These are phyloP conservation scores for Lingula anatina DNA, from an alignment of 2,888 invertebrate species.

Conservation along the genomic window DNA sequence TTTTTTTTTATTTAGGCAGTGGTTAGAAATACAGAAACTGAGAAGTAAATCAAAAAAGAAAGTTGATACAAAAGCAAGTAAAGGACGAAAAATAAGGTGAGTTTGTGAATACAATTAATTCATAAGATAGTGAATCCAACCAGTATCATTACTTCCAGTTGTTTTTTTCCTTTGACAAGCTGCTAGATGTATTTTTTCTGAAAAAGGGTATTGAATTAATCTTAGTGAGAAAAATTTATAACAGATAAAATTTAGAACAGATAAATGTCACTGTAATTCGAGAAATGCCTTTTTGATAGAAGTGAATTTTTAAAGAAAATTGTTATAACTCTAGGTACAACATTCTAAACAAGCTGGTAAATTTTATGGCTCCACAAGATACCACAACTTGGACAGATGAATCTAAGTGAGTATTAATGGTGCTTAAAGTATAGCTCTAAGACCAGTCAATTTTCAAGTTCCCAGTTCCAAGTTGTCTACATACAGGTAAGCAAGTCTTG, in stretches of 20 bases:
- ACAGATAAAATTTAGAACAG: too few relatives aligned
- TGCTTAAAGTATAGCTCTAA: not conserved
- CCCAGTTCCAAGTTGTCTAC: too few relatives aligned
- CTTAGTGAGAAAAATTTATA: too few relatives aligned
- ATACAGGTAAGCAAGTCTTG: not conserved
- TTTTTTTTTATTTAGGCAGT: constrained; percentile 61
- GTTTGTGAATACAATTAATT: not conserved
- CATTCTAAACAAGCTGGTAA: constrained; percentile 67
- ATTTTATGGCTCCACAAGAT: constrained; percentile 81
- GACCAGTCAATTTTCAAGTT: not conserved
- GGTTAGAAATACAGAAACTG: constrained; percentile 86
- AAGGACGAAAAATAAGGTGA: constrained; percentile 74
- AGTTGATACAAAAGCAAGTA: constrained; percentile 89
- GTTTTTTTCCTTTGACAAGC: not conserved
- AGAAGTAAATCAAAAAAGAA: constrained; percentile 80
- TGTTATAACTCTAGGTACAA: constrained; percentile 44
- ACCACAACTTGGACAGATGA: constrained; percentile 69
- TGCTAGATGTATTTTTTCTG: too few relatives aligned
- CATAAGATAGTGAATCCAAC: not conserved
- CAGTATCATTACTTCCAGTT: not conserved
- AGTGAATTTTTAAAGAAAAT: not conserved
- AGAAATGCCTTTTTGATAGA: not conserved
- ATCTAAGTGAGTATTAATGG: constrained; percentile 56
- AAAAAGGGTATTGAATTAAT: too few relatives aligned
- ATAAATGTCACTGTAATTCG: not conserved